Evolutionary conservation across 2,888 invertebrate species (phyloP).

Genomic region (Epistrophe grossulariae): DNA sequence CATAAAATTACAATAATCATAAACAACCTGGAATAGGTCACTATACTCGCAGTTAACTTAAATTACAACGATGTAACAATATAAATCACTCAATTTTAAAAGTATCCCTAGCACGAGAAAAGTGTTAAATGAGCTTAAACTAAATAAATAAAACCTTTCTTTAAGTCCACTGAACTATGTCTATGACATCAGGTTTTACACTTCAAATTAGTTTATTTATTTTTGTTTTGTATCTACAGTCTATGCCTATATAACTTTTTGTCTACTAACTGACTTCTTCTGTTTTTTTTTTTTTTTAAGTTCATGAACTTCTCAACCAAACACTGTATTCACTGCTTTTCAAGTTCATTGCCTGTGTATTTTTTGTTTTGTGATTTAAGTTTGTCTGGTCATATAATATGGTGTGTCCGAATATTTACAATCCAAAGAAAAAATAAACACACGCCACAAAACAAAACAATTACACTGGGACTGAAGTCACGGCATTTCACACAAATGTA

Average conservation of each 20-base stretch:
- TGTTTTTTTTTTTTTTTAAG: not conserved
- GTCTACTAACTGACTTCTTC: not conserved
- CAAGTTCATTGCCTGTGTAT: conserved; percentile 55
- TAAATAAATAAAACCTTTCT: conserved; percentile 10
- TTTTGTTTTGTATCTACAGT: not conserved
- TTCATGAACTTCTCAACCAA: conserved; percentile 1
- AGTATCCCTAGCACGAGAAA: not conserved
- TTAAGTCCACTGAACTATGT: conserved; percentile 1
- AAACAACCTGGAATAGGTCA: not conserved
- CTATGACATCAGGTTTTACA: not conserved
- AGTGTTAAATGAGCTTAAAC: not conserved
- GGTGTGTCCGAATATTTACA: not conserved
- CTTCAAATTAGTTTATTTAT: not conserved
- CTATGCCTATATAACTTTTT: not conserved
- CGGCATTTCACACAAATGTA: not conserved
- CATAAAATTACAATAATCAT: not conserved
- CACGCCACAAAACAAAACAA: not conserved
- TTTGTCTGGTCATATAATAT: not conserved
- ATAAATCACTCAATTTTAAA: not conserved
- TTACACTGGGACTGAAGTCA: not conserved
- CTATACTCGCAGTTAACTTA: not conserved
- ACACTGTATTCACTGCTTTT: conserved; percentile 32
- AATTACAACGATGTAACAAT: not conserved
- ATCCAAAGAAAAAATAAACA: not conserved
- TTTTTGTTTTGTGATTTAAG: conserved; percentile 28